These are phyloP conservation scores for Pardalotus punctatus DNA, from an alignment of 2,113 vertebrate genomes.

Conservation along the genomic window DNA sequence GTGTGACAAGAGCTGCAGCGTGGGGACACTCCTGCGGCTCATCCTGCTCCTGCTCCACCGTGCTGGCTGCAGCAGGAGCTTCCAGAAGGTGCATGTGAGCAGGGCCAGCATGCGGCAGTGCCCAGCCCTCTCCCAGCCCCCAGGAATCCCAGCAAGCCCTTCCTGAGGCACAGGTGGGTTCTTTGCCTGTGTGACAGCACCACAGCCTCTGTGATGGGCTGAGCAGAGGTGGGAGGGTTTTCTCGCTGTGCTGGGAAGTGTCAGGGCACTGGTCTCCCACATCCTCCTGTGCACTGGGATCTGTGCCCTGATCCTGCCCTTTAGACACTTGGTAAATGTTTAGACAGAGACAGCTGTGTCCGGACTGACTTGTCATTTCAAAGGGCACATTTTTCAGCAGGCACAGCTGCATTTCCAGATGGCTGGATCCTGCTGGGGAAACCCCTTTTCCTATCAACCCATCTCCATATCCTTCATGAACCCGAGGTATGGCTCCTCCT, in stretches of 20 bases:
- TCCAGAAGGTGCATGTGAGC: accelerated
- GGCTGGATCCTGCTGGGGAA: background rate
- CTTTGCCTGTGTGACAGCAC: background rate
- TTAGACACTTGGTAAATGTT: background rate
- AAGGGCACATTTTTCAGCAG: background rate
- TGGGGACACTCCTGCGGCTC: background rate
- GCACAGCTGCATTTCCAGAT: background rate
- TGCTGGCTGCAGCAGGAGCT: background rate
- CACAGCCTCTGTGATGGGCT: background rate
- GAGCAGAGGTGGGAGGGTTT: background rate
- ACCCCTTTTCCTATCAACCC: background rate
- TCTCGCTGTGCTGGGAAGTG: accelerated
- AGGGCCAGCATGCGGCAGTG: accelerated
- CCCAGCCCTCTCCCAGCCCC: background rate
- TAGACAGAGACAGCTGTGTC: background rate
- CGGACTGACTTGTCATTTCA: accelerated
- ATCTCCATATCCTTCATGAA: constrained; percentile 81
- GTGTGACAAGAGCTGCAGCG: accelerated
- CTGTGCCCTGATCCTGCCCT: background rate
- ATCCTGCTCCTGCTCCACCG: accelerated
- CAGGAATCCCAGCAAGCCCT: accelerated
- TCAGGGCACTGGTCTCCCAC: background rate
- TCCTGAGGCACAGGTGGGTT: background rate
- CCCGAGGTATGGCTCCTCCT: constrained; percentile 78
- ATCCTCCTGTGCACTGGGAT: accelerated